Evolutionary conservation across 2,888 invertebrate species (phyloP).

Genomic region (Ectemnius cavifrons): DNA sequence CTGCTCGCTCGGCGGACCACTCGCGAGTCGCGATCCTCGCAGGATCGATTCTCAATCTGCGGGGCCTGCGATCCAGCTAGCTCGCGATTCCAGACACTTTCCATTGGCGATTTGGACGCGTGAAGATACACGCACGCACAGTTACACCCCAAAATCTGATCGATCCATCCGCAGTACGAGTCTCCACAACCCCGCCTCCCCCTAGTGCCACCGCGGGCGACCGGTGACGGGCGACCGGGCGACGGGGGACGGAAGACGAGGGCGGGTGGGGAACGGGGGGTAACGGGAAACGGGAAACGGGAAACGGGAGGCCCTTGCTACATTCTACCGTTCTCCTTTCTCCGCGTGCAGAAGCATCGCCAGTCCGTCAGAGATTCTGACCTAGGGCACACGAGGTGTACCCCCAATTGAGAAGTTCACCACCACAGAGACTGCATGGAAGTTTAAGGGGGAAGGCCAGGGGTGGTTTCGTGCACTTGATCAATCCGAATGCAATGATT

Average conservation of each 20-base stretch:
- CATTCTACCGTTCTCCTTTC: conserved; percentile 10
- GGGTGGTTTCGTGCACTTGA: too few species aligned
- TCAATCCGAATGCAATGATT: conserved; percentile 11
- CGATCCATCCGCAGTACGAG: conserved; percentile 61
- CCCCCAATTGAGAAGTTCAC: conserved; percentile 2
- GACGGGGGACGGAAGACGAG: too few species aligned
- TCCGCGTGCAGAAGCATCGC: conserved; percentile 8
- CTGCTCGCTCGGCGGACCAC: background rate
- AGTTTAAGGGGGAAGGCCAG: background rate
- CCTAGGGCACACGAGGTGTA: conserved; percentile 30
- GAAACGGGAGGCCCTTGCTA: conserved; percentile 2
- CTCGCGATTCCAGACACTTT: conserved; percentile 18
- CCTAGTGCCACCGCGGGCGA: conserved; percentile 10
- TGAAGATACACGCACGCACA: conserved; percentile 52
- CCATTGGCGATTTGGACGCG: conserved; percentile 28
- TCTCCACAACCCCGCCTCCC: conserved; percentile 55
- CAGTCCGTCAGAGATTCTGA: conserved; percentile 29
- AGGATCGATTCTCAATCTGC: conserved; percentile 40
- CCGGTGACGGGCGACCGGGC: too few species aligned
- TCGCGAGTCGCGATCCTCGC: conserved; percentile 34
- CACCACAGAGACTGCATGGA: conserved; percentile 3
- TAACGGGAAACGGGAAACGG: background rate
- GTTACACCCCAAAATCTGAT: conserved; percentile 66
- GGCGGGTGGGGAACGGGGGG: too few species aligned
- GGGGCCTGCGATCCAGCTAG: background rate